Evolutionary conservation across 2,888 invertebrate genomes (phyloP), one percentile per base, ranked within the genome.

Genomic region (Encarsia formosa): DNA sequence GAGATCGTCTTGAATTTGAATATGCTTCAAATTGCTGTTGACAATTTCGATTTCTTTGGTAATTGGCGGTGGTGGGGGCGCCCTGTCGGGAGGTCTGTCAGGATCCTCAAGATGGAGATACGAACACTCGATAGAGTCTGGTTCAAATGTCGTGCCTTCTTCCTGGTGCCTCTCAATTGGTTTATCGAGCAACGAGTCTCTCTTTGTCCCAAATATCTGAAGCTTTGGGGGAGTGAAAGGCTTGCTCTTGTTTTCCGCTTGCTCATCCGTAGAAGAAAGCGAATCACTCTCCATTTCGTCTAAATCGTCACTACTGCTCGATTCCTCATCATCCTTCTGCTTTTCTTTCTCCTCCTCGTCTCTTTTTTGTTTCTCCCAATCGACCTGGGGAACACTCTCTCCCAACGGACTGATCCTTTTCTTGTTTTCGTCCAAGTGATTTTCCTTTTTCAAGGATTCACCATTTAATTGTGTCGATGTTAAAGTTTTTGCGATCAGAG

Each of bases 181-280:
- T 6, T 70, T 73, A 49, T 75, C 75, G 35, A 71, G 79, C 70
- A 86, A 78, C 9, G 86, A 69, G 57, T 85, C 83, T 0, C 86
- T 87, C 32, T 82, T 82, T 43, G 81, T 85, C 60, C 86, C 83
- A 66, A 86, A 86, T 9, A 88, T 82, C 71, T 88, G n/a, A 5
- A 15, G 5, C 9, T 11, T 34, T n/a, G 5, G 9, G 8, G 34
- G n/a, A 34, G 34, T 13, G 5, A 15, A n/a, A 5, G n/a, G n/a
- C 5, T 9, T 15, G 6, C 6, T 6, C 15, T 34, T 34, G 34
- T n/a, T 34, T 13, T 47, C 58, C 9, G 67, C 62, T 11, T 64
- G 61, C 13, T 71, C 72, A 8, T 61, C 65, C 4, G 74, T 70
- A 31, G 64, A 80, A 59, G 74, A 85, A 70, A 77, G 60, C 1